A percentile compares a stretch with the other conserved stretches of the same genome.
These are phyloP conservation scores for Nasonia giraulti DNA, from an alignment of 1,140 invertebrate species.

Conservation along the genomic window DNA sequence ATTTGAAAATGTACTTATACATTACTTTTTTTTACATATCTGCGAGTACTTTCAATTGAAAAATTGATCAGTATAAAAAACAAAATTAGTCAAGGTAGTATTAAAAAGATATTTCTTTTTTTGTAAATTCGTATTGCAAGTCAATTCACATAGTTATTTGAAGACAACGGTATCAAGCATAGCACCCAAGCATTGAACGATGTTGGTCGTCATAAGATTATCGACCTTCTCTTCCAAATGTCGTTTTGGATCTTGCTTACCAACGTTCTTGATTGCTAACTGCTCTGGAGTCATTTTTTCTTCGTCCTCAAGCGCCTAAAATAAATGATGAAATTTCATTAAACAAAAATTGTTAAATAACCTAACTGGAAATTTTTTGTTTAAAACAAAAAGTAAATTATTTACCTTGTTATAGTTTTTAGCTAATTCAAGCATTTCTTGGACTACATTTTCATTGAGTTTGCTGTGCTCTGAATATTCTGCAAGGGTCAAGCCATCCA, in stretches of 20 bases:
- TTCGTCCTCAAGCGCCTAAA: conserved; percentile 95
- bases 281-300: conserved; percentile 99
- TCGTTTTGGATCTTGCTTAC: conserved; percentile 99
- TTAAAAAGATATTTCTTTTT: conserved; percentile 60
- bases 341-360: conserved; percentile 31
- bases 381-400: conserved; percentile 17
- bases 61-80: conserved; percentile 41
- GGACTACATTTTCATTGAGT: conserved; percentile 92
- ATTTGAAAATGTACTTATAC: conserved; percentile 46
- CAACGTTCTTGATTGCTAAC: conserved; percentile 99
- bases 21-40: conserved; percentile 43
- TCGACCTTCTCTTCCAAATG: conserved; percentile 99
- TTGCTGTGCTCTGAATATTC: conserved; percentile 97
- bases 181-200: conserved; percentile 98
- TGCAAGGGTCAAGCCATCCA: conserved; percentile 95
- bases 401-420: conserved; percentile 98
- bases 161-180: conserved; percentile 99
- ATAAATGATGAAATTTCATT: conserved; percentile 24
- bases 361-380: background rate
- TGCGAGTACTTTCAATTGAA: background rate
- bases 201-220: conserved; percentile 97
- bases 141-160: conserved; percentile 77
- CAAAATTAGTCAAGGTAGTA: conserved; percentile 2
- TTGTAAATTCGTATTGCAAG: conserved; percentile 47
- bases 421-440: conserved; percentile 97